A percentile compares a stretch with the other conserved stretches of the same genome.
Evolutionary conservation across 2,113 vertebrate genomes (phyloP).

Genomic region (Castor canadensis): DNA sequence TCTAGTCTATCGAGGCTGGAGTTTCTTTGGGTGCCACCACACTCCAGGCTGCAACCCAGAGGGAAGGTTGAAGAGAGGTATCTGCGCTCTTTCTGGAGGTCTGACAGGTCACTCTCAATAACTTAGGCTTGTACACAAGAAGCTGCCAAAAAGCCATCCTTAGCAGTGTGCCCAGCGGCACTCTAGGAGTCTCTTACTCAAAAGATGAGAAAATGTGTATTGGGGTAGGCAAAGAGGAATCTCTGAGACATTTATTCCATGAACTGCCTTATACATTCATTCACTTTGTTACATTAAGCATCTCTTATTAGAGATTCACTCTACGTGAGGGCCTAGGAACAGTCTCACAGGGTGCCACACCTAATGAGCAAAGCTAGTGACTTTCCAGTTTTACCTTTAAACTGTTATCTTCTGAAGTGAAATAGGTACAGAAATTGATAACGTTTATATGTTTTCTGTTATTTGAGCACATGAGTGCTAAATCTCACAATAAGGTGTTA

Average conservation of each 20-base stretch:
- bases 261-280: neutral
- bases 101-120: accelerated
- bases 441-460: neutral
- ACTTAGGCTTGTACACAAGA: too few species aligned
- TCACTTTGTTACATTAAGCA: neutral
- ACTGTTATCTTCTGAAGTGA: too few species aligned
- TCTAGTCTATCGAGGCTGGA: too few species aligned
- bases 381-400: neutral
- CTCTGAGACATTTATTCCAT: neutral
- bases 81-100: neutral
- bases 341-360: accelerated
- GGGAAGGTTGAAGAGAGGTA: neutral
- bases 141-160: neutral
- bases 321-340: too few species aligned
- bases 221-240: neutral
- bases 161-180: neutral
- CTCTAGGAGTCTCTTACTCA: neutral
- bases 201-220: neutral
- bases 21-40: too few species aligned
- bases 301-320: neutral
- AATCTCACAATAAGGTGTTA: neutral
- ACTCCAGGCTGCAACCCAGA: neutral
- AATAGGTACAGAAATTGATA: neutral
- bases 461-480: neutral
- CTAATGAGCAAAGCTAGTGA: accelerated